Percentiles rank a stretch among this genome's conserved stretches.
These are phyloP conservation scores for Amphiprion percula DNA, from an alignment of 2,113 vertebrate species.

Conservation along the genomic window DNA sequence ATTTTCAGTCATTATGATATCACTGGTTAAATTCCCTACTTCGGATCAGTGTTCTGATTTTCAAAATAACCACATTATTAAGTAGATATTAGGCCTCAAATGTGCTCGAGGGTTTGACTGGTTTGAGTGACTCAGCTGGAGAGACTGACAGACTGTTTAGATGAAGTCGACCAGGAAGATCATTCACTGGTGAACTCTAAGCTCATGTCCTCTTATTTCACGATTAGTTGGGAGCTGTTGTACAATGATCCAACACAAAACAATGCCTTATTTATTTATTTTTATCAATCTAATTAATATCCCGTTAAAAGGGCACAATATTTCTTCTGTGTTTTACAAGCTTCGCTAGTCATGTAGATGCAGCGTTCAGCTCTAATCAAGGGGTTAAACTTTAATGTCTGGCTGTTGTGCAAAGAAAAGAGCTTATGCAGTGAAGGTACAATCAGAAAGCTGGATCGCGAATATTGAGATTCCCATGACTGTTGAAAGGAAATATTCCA, in stretches of 20 bases:
- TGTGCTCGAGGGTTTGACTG: too few relatives aligned
- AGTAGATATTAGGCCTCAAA: too few relatives aligned
- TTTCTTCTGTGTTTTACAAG: conserved; percentile 19
- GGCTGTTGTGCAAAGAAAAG: conserved; percentile 30
- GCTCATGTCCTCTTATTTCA: not conserved
- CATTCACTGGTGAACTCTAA: too few relatives aligned
- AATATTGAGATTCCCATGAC: conserved; percentile 73
- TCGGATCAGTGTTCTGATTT: too few relatives aligned
- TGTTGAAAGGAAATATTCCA: conserved; percentile 56
- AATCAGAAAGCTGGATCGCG: conserved; percentile 57
- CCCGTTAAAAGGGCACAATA: conserved; percentile 7
- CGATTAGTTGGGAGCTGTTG: conserved; percentile 11
- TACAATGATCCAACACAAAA: not conserved
- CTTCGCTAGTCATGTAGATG: conserved; percentile 32
- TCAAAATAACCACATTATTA: too few relatives aligned
- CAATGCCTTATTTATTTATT: not conserved
- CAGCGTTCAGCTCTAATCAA: conserved; percentile 37
- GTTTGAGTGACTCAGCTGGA: too few relatives aligned
- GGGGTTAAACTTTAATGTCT: conserved; percentile 31
- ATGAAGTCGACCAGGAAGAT: too few relatives aligned
- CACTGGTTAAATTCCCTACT: too few relatives aligned
- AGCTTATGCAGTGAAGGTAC: conserved; percentile 24
- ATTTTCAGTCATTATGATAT: too few relatives aligned
- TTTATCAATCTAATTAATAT: conserved; percentile 27
- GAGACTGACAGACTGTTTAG: too few relatives aligned